Base-by-base conservation (phyloP, 2,113 vertebrate genomes). In the Hirundichthys speculiger region DNA sequence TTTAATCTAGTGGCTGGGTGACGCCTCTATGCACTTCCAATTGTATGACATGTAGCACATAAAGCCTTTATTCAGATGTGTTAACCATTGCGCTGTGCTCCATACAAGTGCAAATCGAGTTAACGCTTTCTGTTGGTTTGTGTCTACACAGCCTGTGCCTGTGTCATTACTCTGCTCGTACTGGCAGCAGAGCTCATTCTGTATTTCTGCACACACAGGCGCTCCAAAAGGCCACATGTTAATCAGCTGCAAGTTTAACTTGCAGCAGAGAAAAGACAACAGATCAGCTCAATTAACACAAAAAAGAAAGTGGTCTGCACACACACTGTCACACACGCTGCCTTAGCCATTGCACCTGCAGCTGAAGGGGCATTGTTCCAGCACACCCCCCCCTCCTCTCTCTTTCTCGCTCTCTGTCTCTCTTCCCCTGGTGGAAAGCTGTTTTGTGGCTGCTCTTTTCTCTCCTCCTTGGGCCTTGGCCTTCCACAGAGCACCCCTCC, bases 251-350 rank as follows among this genome's bases (percentile, higher is more conserved):
- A 85, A 90, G 85, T 90, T 89, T 84, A 89, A 92, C 83, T 91
- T 85, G 77, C 87, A 73, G 84, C 67, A 77, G 73, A 79, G 78
- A 87, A 83, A 88, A 91, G 87, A 91, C 87, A 90, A 90, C 86
- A 90, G 83, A 86, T 89, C 85, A 87, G 86, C 91, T 91, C 91
- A 91, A 93, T 92, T 90, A 92, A 91, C 92, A 91, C 91, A 92
- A 92, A 91, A 93, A 90, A 91, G 89, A 86, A 89, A 92, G 85
- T 84, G 77, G 58, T 83, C 78, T 57, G 54, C 13, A 38, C 62
- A 70, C 78, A 75, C 70, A 76, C 57, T 68, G 53, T 58, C 56
- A 55, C 69, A 79, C 60, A 39, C 71, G 62, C 71, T 24, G 85
- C 71, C 74, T 88, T 77, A 84, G 81, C 79, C 77, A 85, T 77